Evolutionary conservation across 37 sponge, comb jelly and placozoan species (phyloP), one percentile per base, ranked within the genome.

Genomic region (Bolinopsis microptera): DNA sequence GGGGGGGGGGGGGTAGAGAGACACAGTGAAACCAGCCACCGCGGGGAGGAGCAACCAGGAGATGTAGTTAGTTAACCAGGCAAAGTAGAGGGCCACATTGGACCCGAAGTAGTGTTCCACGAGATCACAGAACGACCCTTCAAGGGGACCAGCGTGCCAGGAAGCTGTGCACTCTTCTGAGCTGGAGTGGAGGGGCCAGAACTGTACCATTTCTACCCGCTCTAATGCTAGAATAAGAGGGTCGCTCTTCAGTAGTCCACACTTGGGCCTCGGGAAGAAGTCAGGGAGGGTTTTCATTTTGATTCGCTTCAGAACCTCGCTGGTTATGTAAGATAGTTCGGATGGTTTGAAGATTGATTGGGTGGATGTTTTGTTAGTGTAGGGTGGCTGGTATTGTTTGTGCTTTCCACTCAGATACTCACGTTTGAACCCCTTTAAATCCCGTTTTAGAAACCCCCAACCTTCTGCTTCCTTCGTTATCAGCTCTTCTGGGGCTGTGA

Each of bases 381-480:
- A 72, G n/a, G 75, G 75, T 25, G 24, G 75, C n/a, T 72, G 27
- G n/a, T 26, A 72, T 8, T 26, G 75, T 26, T 72, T 28, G n/a
- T 72, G 75, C 75, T 72, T 23, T 26, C 5, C 16, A n/a, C 25
- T 22, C 5, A 72, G 3, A 28, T 72, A 72, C n/a, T 72, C 75
- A 8, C 75, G 16, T 72, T 72, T 72, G 16, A 72, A 72, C 28
- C 75, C 75, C 75, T 72, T 72, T 25, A 26, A 23, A 72, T 72
- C 75, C 75, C 26, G 16, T 72, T 72, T 72, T 5, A 72, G 16
- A 72, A 72, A n/a, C n/a, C 75, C 75, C 75, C 75, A 72, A 28
- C 27, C 24, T 72, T 72, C 75, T 72, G 75, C 75, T 72, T 72
- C 75, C 13, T 8, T 72, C n/a, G 13, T 16, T 16, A 72, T 72